Base-by-base conservation (phyloP, 1,140 invertebrate genomes). In the Papilio xuthus region DNA sequence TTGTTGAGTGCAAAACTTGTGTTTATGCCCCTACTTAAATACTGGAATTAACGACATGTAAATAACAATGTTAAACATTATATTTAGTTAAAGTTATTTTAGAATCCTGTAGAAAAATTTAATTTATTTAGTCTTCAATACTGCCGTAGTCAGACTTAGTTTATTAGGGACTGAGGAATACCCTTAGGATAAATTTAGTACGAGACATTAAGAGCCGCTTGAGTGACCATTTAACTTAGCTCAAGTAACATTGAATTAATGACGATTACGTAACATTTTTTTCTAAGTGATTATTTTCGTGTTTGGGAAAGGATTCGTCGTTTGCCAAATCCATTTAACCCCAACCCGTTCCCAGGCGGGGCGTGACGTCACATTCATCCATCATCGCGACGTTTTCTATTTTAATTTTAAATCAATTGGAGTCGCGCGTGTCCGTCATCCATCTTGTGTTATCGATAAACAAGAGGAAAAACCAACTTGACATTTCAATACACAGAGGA, bases 361-460 rank as follows among this genome's bases (percentile, higher is more conserved):
- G 89, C 89, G 89, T 91, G 89, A 92, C 84, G 85, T 32, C 80
- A 80, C 84, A 79, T 41, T 60, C 86, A 93, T 93, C 92, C 88
- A 93, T 92, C 92, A 92, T 89, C 73, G 81, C 78, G 44, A 84
- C 81, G 80, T 83, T 80, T 84, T 83, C 87, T 85, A 89, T 92
- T 92, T 88, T 90, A 90, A 93, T 88, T 92, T 90, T 89, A 90
- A 93, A 93, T 93, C 91, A 93, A 93, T 93, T 93, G 86, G 83
- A 42, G 82, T 44, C 86, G 88, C 89, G 89, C 90, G 91, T 92
- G 90, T 47, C 83, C 76, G 13, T 76, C 88, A 92, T 93, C 92
- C 88, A 92, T 93, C 92, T 93, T 89, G 78, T 77, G 85, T 91
- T 92, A 93, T 92, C 90, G 90, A 92, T 89, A 89, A 91, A 91